These are phyloP conservation scores for Euproctis similis DNA, from an alignment of 2,888 invertebrate genomes.

Conservation along the genomic window DNA sequence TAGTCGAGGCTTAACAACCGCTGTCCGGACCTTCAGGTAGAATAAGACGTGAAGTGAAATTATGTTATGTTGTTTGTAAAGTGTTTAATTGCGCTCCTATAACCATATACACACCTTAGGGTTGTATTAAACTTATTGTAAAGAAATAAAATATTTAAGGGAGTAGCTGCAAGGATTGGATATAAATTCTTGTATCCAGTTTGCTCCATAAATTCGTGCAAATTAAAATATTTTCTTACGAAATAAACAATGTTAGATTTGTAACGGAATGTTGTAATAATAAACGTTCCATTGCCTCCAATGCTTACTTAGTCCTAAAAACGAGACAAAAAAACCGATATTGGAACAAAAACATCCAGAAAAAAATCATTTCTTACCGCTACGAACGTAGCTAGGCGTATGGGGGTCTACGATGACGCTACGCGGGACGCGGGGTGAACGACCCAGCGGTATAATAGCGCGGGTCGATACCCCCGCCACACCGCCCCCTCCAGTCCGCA, in stretches of 20 bases:
- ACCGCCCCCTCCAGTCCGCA: slow-evolving; percentile 14
- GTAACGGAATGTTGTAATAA: slow-evolving; percentile 19
- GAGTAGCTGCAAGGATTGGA: too few species aligned
- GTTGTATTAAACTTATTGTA: too few species aligned
- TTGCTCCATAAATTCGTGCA: too few species aligned
- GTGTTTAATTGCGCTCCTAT: too few species aligned
- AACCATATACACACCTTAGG: too few species aligned
- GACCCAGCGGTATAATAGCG: slow-evolving; percentile 51
- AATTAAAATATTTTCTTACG: slow-evolving; percentile 15
- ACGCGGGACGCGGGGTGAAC: slow-evolving; percentile 59
- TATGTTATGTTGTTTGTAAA: too few species aligned
- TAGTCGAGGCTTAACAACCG: too few species aligned
- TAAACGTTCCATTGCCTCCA: slow-evolving; percentile 20
- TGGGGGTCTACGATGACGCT: slow-evolving; percentile 24
- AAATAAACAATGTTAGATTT: slow-evolving; percentile 20
- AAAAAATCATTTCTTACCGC: slow-evolving; percentile 34
- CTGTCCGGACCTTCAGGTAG: too few species aligned
- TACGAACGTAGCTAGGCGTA: slow-evolving; percentile 25
- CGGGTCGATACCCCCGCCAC: slow-evolving; percentile 59
- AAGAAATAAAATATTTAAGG: too few species aligned
- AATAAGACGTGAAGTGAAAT: too few species aligned
- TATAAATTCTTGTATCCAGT: too few species aligned
- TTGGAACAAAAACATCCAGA: slow-evolving; percentile 33
- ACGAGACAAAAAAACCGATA: slow-evolving; percentile 39
- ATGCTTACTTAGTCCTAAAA: slow-evolving; percentile 32